phyloP scores from a whole-genome alignment of 2,797 vertebrate genomes.

The Perodicticus potto region DNA sequence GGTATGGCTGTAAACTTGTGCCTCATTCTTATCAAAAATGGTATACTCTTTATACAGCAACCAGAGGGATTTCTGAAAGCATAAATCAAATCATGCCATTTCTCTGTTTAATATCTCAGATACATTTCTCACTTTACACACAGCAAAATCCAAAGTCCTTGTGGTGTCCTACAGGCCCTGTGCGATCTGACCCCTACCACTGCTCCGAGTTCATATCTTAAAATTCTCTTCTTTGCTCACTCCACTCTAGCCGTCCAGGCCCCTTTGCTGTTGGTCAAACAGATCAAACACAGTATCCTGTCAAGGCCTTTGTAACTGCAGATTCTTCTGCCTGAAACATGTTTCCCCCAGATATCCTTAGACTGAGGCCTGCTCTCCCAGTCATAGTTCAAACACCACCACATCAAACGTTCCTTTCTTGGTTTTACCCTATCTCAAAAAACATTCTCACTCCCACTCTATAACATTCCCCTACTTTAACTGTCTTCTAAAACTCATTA shows the following conservation, averaged over 20 bases:
- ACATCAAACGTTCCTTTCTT: not conserved
- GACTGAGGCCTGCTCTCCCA: not conserved
- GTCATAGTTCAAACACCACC: not conserved
- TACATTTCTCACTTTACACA: not conserved
- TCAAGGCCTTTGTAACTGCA: not conserved
- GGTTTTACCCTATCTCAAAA: not conserved
- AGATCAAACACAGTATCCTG: not conserved
- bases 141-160: not conserved
- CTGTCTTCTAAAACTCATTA: not conserved
- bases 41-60: no score
- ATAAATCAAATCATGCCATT: not conserved
- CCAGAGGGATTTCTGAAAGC: not conserved
- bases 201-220: not conserved
- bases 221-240: not conserved
- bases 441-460: not conserved
- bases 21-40: no score
- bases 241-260: accelerated
- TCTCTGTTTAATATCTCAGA: not conserved
- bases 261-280: not conserved
- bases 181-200: not conserved
- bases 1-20: no score
- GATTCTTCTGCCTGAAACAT: not conserved
- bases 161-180: not conserved
- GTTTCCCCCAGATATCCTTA: not conserved
- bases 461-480: not conserved